These are phyloP conservation scores for Boulengeromyrus knoepffleri DNA, from an alignment of 2,113 vertebrate genomes.

Conservation along the genomic window DNA sequence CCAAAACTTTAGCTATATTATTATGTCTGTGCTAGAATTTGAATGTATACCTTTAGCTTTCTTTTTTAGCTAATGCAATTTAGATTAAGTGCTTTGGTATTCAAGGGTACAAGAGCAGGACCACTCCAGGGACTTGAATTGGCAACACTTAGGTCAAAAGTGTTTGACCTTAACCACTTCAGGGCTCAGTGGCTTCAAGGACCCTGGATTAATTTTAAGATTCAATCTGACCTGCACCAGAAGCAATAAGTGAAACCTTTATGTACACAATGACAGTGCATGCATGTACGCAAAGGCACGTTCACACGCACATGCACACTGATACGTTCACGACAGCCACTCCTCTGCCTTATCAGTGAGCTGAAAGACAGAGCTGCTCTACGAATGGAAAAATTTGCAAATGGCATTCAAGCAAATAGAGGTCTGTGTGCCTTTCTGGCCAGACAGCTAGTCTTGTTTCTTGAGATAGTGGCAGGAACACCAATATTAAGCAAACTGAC, in stretches of 20 bases:
- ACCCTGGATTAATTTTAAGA: not conserved
- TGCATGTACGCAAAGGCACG: not conserved
- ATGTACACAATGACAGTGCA: constrained; percentile 1
- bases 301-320: constrained; percentile 3
- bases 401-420: constrained; percentile 45
- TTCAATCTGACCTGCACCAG: not conserved
- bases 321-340: constrained; percentile 19
- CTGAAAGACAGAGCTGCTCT: constrained; percentile 37
- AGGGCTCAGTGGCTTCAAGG: not conserved
- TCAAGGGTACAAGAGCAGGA: not conserved
- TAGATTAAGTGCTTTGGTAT: not conserved
- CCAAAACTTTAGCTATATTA: not conserved
- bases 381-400: constrained; percentile 40
- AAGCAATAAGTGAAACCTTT: not conserved
- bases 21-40: not conserved
- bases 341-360: constrained; percentile 43
- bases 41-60: not conserved
- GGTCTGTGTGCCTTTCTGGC: constrained; percentile 46
- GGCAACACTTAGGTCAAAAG: not conserved
- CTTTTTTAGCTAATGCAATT: not conserved
- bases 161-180: not conserved
- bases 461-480: constrained; percentile 49
- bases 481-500: constrained; percentile 50
- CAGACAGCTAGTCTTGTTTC: constrained; percentile 47
- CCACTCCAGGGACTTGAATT: not conserved